These are phyloP conservation scores for Acromyrmex echinatior DNA, from an alignment of 1,140 invertebrate genomes.

Conservation along the genomic window DNA sequence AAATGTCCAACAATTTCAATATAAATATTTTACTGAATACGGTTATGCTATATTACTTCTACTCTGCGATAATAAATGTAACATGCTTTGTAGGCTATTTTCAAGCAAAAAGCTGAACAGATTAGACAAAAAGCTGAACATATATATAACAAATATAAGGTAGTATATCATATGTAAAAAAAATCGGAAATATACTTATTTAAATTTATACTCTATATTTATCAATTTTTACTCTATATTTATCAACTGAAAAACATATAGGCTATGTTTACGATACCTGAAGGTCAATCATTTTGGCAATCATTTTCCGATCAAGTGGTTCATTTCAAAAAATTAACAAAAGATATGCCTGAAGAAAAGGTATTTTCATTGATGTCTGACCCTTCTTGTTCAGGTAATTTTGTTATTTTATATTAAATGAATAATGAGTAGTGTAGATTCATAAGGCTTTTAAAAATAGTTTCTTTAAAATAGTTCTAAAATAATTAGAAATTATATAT, in stretches of 20 bases:
- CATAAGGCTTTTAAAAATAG: background rate
- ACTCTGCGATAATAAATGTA: background rate
- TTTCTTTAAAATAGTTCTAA: background rate
- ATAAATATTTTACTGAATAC: no score
- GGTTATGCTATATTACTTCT: background rate
- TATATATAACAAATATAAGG: slow-evolving; percentile 89
- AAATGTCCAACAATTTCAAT: no score
- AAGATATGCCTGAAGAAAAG: slow-evolving; percentile 87
- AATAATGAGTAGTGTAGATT: background rate
- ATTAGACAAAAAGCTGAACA: slow-evolving; percentile 90
- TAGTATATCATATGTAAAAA: slow-evolving; percentile 74
- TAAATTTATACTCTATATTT: slow-evolving; percentile 59
- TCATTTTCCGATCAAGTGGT: slow-evolving; percentile 87
- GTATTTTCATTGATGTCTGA: slow-evolving; percentile 87
- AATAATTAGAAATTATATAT: background rate
- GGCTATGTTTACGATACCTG: slow-evolving; percentile 86
- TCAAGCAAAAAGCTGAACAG: slow-evolving; percentile 89
- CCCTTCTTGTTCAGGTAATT: slow-evolving; percentile 78
- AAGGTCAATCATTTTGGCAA: slow-evolving; percentile 88
- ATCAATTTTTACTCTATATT: slow-evolving; percentile 58
- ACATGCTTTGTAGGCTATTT: slow-evolving; percentile 82
- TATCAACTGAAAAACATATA: slow-evolving; percentile 73
- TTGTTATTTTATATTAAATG: background rate
- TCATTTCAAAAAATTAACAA: slow-evolving; percentile 88
- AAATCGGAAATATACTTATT: slow-evolving; percentile 28